Percentiles rank a stretch among this genome's conserved stretches.
These are phyloP conservation scores for Alca torda DNA, from an alignment of 2,797 vertebrate genomes.

Conservation along the genomic window DNA sequence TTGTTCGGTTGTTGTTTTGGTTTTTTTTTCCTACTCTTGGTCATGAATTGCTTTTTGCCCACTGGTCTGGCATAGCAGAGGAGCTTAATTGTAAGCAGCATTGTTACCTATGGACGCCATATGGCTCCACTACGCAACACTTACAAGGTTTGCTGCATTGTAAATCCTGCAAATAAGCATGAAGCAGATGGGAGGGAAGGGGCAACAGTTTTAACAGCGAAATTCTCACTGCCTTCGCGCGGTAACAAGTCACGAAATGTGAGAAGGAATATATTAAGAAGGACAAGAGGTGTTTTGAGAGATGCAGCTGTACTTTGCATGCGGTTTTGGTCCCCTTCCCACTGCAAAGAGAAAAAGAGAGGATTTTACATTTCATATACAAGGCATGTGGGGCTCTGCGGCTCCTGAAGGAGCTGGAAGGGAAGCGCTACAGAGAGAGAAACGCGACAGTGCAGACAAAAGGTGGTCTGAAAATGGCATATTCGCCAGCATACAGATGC, in stretches of 20 bases:
- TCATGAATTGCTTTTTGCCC: neutral
- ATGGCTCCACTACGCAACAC: neutral
- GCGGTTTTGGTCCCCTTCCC: neutral
- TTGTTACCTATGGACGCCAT: neutral
- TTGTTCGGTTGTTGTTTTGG: neutral
- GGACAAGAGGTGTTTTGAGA: conserved; percentile 11
- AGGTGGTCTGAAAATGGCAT: neutral
- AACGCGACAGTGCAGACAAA: neutral
- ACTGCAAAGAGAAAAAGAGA: neutral
- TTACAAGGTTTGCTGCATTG: neutral
- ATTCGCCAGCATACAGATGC: neutral
- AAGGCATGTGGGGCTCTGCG: neutral
- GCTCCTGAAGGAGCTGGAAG: neutral
- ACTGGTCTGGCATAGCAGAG: neutral
- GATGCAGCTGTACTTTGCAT: neutral
- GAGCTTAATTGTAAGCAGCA: neutral
- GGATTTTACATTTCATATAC: neutral
- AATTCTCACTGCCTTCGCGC: neutral
- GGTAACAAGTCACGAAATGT: neutral
- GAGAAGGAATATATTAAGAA: neutral
- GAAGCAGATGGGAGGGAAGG: conserved; percentile 35
- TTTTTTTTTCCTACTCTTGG: neutral
- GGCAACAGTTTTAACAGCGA: neutral
- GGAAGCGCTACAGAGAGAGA: neutral
- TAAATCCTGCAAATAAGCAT: neutral